Evolutionary conservation across 2,113 vertebrate genomes (phyloP).

Genomic region (cattle (Bos taurus)): ARS-UCD2.0 NC_037348.1:24704501-24705000

Average conservation of each 20-base stretch:
- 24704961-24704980: conserved; percentile 92
- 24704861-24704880: conserved; percentile 95
- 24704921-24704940: conserved; percentile 95
- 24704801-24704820: conserved; percentile 96
- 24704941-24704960: conserved; percentile 91
- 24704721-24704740: conserved; percentile 95
- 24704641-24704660: conserved; percentile 72
- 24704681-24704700: conserved; percentile 88
- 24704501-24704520: background rate
- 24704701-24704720: conserved; percentile 90
- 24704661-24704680: conserved; percentile 82
- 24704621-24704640: conserved; percentile 72
- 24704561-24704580: background rate
- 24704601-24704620: conserved; percentile 58
- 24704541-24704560: background rate
- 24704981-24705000: conserved; percentile 94
- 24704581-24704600: background rate
- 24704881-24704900: conserved; percentile 86
- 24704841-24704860: conserved; percentile 97
- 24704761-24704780: conserved; percentile 88
- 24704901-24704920: conserved; percentile 97
- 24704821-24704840: conserved; percentile 96
- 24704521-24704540: background rate
- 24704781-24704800: conserved; percentile 95
- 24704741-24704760: conserved; percentile 92